A percentile compares a stretch with the other conserved stretches of the same genome.
phyloP scores from a whole-genome alignment of 1,140 invertebrate genomes.

The Holcopasites calliopsidis region DNA sequence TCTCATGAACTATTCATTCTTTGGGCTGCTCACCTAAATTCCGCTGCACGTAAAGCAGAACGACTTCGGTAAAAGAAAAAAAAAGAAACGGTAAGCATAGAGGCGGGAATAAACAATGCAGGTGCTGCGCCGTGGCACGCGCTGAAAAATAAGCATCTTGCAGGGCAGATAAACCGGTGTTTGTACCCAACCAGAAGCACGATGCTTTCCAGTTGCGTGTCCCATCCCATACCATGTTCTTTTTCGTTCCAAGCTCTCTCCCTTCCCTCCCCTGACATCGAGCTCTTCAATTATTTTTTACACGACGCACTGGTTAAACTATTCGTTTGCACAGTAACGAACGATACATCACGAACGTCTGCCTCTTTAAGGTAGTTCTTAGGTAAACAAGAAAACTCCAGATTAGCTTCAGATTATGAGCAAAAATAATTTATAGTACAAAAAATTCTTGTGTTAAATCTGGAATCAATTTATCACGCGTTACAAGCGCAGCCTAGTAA shows the following conservation, averaged over 20 bases:
- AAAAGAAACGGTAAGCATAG: not conserved
- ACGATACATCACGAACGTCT: not conserved
- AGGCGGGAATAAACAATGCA: not conserved
- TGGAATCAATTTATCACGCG: too few relatives aligned
- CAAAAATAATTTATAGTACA: too few relatives aligned
- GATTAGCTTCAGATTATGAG: too few relatives aligned
- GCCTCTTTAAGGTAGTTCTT: too few relatives aligned
- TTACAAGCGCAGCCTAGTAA: too few relatives aligned
- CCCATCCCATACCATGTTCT: not conserved
- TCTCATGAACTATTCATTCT: conserved; percentile 8
- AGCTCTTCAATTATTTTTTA: not conserved
- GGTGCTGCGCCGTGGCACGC: not conserved
- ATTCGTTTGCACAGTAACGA: not conserved
- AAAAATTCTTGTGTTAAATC: too few relatives aligned
- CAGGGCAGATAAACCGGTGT: not conserved
- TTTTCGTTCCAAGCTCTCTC: not conserved
- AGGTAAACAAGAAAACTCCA: too few relatives aligned
- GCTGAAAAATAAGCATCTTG: not conserved
- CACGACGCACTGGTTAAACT: not conserved
- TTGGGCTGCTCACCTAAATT: not conserved
- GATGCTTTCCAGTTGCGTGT: conserved; percentile 1
- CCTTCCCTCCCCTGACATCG: too few relatives aligned
- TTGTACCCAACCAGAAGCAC: not conserved
- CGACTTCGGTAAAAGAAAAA: not conserved
- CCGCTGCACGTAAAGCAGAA: not conserved